phyloP scores from a whole-genome alignment of 2,888 invertebrate species.

The Barypeithes pellucidus region DNA sequence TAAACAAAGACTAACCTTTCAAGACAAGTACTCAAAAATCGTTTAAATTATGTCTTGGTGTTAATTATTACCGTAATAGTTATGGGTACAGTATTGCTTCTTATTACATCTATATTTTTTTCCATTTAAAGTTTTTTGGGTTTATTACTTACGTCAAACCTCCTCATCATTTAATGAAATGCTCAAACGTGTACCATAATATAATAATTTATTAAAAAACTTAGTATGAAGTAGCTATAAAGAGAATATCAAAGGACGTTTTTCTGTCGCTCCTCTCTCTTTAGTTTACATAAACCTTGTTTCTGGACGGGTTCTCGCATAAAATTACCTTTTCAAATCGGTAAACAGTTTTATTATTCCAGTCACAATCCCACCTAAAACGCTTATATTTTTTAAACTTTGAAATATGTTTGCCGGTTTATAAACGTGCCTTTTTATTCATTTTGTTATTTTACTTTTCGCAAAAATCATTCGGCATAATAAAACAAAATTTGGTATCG shows the following conservation, averaged over 20 bases:
- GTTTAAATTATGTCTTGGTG: no score
- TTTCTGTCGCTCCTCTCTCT: slow-evolving; percentile 32
- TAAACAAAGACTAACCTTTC: no score
- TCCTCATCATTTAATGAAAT: background rate
- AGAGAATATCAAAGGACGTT: background rate
- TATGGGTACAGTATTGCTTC: no score
- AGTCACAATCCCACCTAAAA: slow-evolving; percentile 34
- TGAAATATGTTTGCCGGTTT: slow-evolving; percentile 29
- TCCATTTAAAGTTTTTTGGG: no score
- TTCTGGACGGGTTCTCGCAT: slow-evolving; percentile 46
- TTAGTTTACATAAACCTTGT: slow-evolving; percentile 45
- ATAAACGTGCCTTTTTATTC: slow-evolving; percentile 37
- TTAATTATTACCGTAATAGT: no score
- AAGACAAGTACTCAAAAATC: no score
- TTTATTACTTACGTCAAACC: no score
- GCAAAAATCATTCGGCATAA: slow-evolving; percentile 7
- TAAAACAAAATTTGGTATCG: background rate
- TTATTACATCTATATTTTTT: no score
- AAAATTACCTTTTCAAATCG: slow-evolving; percentile 48
- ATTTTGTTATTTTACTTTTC: slow-evolving; percentile 22
- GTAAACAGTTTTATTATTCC: slow-evolving; percentile 50
- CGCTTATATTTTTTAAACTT: slow-evolving; percentile 24
- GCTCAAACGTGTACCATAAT: background rate
- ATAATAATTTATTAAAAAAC: background rate
- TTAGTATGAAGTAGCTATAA: background rate